A percentile compares a stretch with the other conserved stretches of the same genome.
phyloP scores from a whole-genome alignment of 23 tunicate species.

The Trididemnum clinides region DNA sequence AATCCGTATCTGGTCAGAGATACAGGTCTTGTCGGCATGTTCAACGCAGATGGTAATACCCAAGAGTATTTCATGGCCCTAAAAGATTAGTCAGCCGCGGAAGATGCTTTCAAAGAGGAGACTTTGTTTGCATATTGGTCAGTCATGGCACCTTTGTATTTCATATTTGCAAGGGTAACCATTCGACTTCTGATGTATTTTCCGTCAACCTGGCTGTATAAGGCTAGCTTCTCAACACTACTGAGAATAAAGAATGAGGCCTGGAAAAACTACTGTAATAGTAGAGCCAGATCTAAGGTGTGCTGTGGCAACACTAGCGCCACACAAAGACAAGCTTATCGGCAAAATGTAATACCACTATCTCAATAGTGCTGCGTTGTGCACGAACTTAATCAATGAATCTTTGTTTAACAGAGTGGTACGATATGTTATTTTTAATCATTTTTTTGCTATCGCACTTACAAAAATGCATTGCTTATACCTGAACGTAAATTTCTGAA shows the following conservation, averaged over 20 bases:
- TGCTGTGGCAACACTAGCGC: no score
- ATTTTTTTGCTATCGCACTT: no score
- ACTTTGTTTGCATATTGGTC: constrained; percentile 34
- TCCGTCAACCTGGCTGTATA: constrained; percentile 34
- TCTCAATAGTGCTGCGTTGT: no score
- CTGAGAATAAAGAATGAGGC: constrained; percentile 47
- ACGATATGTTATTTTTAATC: no score
- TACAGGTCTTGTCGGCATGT: constrained; percentile 25
- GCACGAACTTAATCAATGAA: no score
- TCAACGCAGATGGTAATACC: constrained; percentile 9
- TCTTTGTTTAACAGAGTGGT: no score
- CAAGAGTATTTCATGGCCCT: constrained; percentile 31
- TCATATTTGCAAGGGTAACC: constrained; percentile 25
- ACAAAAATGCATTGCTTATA: no score
- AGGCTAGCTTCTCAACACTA: constrained; percentile 37
- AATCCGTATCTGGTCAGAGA: constrained; percentile 25
- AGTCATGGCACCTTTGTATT: no score
- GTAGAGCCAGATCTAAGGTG: constrained; percentile 53
- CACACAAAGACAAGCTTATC: no score
- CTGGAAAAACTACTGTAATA: constrained; percentile 40
- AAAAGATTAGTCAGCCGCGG: no score
- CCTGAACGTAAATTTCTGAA: no score
- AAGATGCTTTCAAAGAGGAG: constrained; percentile 39
- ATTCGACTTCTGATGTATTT: constrained; percentile 40
- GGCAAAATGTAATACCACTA: no score